phyloP scores from a whole-genome alignment of 1,140 invertebrate species.

The Cheumatopsyche charites region DNA sequence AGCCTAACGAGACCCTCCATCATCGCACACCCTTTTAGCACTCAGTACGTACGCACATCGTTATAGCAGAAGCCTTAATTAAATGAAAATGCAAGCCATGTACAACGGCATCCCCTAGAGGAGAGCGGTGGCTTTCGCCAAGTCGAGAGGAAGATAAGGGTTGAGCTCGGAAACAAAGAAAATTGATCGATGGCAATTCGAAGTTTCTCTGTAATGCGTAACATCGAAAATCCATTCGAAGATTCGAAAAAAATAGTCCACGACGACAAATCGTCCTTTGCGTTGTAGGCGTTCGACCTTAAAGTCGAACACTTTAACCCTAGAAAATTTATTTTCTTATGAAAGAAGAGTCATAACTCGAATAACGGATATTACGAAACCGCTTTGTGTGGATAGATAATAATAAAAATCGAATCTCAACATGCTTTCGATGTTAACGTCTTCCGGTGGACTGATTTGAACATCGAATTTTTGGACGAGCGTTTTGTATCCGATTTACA shows the following conservation, averaged over 20 bases:
- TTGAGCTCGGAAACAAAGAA: background rate
- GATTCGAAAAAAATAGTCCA: background rate
- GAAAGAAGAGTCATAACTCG: background rate
- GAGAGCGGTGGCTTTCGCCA: background rate
- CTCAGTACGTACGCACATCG: background rate
- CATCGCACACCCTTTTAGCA: background rate
- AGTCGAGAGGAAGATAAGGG: background rate
- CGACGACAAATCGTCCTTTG: background rate
- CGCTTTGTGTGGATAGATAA: too few species aligned
- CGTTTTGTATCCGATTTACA: too few species aligned
- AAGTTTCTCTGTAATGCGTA: background rate
- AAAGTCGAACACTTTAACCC: conserved; percentile 5
- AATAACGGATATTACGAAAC: conserved; percentile 11
- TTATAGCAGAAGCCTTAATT: background rate
- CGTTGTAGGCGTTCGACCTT: conserved; percentile 9
- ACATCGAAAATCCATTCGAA: background rate
- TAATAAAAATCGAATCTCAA: conserved; percentile 1
- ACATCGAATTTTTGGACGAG: background rate
- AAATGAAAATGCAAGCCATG: conserved; percentile 12
- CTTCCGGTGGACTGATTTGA: background rate
- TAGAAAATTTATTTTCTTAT: background rate
- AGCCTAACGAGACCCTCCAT: conserved; percentile 13
- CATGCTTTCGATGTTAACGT: conserved; percentile 8
- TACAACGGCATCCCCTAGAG: background rate
- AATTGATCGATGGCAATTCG: too few species aligned